Conservation (phyloP, 1,140 invertebrate species). For the Temnothorax curvispinosus region DNA sequence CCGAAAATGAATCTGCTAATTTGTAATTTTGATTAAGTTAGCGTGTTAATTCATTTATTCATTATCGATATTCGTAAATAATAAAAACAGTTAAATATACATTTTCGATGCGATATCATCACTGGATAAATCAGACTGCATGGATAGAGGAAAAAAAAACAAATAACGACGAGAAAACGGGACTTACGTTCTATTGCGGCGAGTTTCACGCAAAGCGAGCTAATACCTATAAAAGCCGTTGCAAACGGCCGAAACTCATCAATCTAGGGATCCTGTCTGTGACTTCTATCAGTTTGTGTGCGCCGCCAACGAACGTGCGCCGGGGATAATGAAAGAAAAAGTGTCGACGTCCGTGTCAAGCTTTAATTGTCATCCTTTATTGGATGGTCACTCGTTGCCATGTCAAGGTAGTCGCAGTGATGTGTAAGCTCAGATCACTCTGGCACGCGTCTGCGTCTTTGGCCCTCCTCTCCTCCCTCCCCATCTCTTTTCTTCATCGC, state of each 20-base stretch:
- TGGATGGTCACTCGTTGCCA: slow-evolving; percentile 39
- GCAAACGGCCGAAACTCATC: slow-evolving; percentile 25
- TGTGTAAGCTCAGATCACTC: slow-evolving; percentile 22
- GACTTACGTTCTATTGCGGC: neutral
- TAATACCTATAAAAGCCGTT: slow-evolving; percentile 41
- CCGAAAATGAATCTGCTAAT: neutral
- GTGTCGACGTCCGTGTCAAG: slow-evolving; percentile 31
- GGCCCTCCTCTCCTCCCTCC: too few relatives aligned
- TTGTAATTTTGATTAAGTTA: neutral
- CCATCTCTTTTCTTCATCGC: neutral
- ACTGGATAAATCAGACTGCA: neutral
- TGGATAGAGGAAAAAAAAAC: neutral
- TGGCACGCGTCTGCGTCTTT: slow-evolving; percentile 11
- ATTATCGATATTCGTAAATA: neutral
- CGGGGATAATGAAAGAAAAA: slow-evolving; percentile 46
- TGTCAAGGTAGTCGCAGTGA: neutral
- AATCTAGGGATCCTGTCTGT: slow-evolving; percentile 33
- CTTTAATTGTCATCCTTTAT: slow-evolving; percentile 59
- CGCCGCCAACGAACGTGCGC: neutral
- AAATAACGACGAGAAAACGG: neutral
- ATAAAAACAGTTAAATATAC: neutral
- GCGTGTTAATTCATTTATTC: neutral
- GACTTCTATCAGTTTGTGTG: slow-evolving; percentile 20
- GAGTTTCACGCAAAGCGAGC: slow-evolving; percentile 6
- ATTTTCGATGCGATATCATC: neutral